A percentile compares a stretch with the other conserved stretches of the same genome.
Conservation (phyloP, 37 sponge, comb jelly and placozoan genomes). For the Aplysina aerophoba region DNA sequence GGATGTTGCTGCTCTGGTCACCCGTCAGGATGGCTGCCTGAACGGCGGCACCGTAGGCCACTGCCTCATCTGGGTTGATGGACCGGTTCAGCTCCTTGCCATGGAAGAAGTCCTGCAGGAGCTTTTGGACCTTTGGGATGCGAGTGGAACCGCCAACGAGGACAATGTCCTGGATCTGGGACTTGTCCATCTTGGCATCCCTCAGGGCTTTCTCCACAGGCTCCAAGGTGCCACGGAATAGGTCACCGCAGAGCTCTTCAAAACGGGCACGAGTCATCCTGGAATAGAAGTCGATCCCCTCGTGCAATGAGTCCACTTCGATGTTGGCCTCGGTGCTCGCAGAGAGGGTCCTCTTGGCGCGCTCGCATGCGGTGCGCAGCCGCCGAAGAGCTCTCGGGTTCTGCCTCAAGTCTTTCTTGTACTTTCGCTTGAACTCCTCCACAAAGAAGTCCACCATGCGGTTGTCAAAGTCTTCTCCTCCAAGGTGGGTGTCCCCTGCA, state of each 20-base stretch:
- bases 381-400: conserved; percentile 86
- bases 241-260: conserved; percentile 90
- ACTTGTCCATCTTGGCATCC: conserved; percentile 89
- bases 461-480: conserved; percentile 96
- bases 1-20: conserved; percentile 76
- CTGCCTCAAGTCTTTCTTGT: conserved; percentile 77
- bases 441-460: conserved; percentile 84
- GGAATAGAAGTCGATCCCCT: conserved; percentile 94
- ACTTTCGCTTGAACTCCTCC: conserved; percentile 86
- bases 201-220: conserved; percentile 93
- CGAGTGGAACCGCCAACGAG: conserved; percentile 95
- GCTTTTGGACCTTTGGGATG: conserved; percentile 90
- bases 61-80: conserved; percentile 97
- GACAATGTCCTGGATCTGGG: conserved; percentile 83
- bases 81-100: conserved; percentile 93
- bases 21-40: conserved; percentile 94
- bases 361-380: conserved; percentile 91
- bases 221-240: conserved; percentile 84
- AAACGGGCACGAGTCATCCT: conserved; percentile 90
- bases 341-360: conserved; percentile 89
- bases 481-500: conserved; percentile 93
- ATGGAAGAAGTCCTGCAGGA: conserved; percentile 94
- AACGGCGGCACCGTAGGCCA: conserved; percentile 95
- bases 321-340: conserved; percentile 88
- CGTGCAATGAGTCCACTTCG: conserved; percentile 88